These are phyloP conservation scores for Papilio demoleus DNA, from an alignment of 2,888 invertebrate species.

Conservation along the genomic window DNA sequence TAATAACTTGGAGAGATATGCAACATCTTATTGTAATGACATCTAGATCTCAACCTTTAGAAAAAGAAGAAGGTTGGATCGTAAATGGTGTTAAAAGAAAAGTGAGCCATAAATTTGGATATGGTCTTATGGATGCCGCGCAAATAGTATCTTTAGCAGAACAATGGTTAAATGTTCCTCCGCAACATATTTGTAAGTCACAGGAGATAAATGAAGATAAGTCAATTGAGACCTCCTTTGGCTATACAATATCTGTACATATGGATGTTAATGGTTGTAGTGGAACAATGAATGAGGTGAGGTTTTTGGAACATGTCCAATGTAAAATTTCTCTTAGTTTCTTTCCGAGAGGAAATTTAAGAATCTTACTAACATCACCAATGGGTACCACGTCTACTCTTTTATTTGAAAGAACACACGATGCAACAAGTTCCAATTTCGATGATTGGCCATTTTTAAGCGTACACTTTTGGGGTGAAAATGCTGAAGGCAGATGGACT, in stretches of 20 bases:
- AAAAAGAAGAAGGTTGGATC: slow-evolving; percentile 96
- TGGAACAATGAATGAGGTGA: slow-evolving; percentile 93
- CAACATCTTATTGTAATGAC: slow-evolving; percentile 97
- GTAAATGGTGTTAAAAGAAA: slow-evolving; percentile 96
- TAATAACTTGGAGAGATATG: slow-evolving; percentile 98
- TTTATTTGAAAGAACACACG: slow-evolving; percentile 95
- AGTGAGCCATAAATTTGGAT: slow-evolving; percentile 98
- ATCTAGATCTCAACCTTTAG: slow-evolving; percentile 93
- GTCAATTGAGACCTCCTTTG: slow-evolving; percentile 89
- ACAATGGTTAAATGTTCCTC: slow-evolving; percentile 96
- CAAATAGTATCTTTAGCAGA: slow-evolving; percentile 96
- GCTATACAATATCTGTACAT: slow-evolving; percentile 90
- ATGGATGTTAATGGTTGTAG: slow-evolving; percentile 96
- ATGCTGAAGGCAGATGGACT: slow-evolving; percentile 94
- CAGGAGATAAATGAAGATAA: slow-evolving; percentile 93
- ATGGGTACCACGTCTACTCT: slow-evolving; percentile 97
- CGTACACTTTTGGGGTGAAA: slow-evolving; percentile 99
- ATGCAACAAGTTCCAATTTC: slow-evolving; percentile 95
- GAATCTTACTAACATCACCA: slow-evolving; percentile 94
- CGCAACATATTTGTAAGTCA: slow-evolving; percentile 97
- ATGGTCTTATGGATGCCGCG: slow-evolving; percentile 99
- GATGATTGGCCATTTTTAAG: slow-evolving; percentile 99
- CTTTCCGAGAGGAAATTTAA: slow-evolving; percentile 96
- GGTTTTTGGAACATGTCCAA: slow-evolving; percentile 98
- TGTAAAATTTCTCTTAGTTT: slow-evolving; percentile 96